Conservation (phyloP, 2,113 vertebrate species). For the Macquaria ambigua region DNA sequence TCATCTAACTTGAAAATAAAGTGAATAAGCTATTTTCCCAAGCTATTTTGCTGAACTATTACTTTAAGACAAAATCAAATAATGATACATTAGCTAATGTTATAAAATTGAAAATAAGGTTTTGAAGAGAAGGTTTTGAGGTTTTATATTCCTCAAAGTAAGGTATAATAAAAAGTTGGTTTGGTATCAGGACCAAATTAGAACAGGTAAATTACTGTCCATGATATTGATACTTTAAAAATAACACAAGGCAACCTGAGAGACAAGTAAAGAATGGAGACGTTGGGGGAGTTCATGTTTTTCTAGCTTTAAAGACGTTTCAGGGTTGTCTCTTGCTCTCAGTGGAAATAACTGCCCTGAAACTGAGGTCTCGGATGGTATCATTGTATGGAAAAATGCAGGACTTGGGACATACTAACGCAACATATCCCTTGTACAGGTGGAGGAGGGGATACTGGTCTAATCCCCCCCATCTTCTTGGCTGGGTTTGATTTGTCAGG, state of each 20-base stretch:
- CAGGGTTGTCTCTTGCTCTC: not conserved
- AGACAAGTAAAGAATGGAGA: not conserved
- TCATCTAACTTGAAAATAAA: not conserved
- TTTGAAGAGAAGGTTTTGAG: not conserved
- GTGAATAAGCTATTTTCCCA: not conserved
- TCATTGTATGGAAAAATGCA: not conserved
- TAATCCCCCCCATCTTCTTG: not conserved
- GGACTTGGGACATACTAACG: not conserved
- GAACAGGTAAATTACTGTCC: not conserved
- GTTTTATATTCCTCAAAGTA: not conserved
- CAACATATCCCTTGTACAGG: slow-evolving; percentile 8
- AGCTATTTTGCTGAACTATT: not conserved
- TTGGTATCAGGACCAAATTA: not conserved
- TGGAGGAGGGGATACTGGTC: not conserved
- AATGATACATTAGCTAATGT: not conserved
- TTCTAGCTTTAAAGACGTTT: not conserved
- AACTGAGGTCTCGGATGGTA: not conserved
- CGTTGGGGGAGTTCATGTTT: not conserved
- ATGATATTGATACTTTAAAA: not conserved
- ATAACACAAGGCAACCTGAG: not conserved
- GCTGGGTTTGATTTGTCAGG: slow-evolving; percentile 17
- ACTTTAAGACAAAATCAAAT: not conserved
- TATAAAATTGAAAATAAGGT: not conserved
- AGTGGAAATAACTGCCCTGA: not conserved
- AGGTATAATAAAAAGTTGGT: not conserved